phyloP scores from a whole-genome alignment of 2,797 vertebrate genomes.

The Sciurus carolinensis region DNA sequence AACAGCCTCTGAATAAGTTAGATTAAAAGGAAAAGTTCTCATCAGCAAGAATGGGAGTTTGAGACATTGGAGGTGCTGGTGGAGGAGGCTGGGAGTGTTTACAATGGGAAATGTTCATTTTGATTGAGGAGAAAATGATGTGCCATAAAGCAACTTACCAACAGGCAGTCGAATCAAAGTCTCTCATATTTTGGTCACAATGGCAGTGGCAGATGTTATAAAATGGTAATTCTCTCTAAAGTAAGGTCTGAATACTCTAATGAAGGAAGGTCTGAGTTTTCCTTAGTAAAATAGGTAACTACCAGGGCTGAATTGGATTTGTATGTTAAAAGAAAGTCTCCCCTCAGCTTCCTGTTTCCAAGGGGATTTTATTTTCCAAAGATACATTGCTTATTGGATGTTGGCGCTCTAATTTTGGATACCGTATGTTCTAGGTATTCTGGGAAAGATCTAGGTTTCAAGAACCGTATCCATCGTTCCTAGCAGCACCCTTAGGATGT shows the following conservation, averaged over 20 bases:
- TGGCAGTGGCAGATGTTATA: not conserved
- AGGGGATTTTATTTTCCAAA: conserved; percentile 51
- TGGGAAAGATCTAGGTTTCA: conserved; percentile 46
- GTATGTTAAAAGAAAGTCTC: not conserved
- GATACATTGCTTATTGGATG: conserved; percentile 43
- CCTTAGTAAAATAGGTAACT: not conserved
- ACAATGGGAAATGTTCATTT: not conserved
- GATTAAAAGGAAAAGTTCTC: conserved; percentile 13
- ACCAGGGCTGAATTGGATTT: conserved; percentile 6
- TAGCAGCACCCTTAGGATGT: not conserved
- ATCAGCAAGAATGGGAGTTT: not conserved
- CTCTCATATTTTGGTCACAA: not conserved
- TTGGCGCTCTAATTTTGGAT: conserved; percentile 69
- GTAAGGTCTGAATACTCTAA: not conserved
- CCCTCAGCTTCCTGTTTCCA: conserved; percentile 64
- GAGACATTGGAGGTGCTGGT: not conserved
- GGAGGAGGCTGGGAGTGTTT: not conserved
- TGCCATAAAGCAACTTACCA: not conserved
- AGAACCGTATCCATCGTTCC: not conserved
- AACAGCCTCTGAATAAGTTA: not conserved
- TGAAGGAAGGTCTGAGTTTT: not conserved
- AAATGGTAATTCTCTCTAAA: not conserved
- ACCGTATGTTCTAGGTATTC: conserved; percentile 69
- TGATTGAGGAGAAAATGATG: not conserved
- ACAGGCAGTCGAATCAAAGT: not conserved